Percentiles rank a stretch among this genome's conserved stretches.
phyloP scores from a whole-genome alignment of 1,140 invertebrate genomes.

The Pollicipes pollicipes region DNA sequence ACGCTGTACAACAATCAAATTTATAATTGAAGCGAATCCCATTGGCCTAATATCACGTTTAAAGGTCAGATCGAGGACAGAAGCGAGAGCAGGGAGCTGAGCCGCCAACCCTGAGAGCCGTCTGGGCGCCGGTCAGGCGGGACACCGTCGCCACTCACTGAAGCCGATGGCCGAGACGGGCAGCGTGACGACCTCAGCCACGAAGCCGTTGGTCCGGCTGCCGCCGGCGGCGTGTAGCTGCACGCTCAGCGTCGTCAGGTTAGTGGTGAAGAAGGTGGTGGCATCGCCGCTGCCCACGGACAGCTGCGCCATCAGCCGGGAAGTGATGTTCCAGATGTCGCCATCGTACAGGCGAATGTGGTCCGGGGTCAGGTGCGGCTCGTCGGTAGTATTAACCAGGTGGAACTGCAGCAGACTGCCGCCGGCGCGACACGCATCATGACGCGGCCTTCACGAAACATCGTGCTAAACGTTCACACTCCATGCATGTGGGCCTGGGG shows the following conservation, averaged over 20 bases:
- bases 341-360: slow-evolving; percentile 77
- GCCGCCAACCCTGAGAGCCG: too few species aligned
- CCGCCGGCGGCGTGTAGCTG: slow-evolving; percentile 87
- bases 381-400: slow-evolving; percentile 70
- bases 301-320: slow-evolving; percentile 48
- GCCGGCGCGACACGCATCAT: too few species aligned
- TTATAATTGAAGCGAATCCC: too few species aligned
- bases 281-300: slow-evolving; percentile 40
- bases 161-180: slow-evolving; percentile 78
- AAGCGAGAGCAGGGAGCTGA: too few species aligned
- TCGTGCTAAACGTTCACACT: too few species aligned
- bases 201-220: slow-evolving; percentile 81
- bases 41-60: too few species aligned
- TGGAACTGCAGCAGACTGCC: slow-evolving; percentile 79
- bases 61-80: too few species aligned
- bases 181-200: slow-evolving; percentile 88
- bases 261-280: slow-evolving; percentile 54
- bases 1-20: too few species aligned
- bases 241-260: slow-evolving; percentile 63
- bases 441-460: too few species aligned
- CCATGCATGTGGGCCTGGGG: too few species aligned
- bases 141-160: slow-evolving; percentile 50
- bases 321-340: slow-evolving; percentile 70
- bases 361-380: slow-evolving; percentile 61
- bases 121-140: too few species aligned